Conservation (phyloP, 2,888 invertebrate genomes). For the Caenorhabditis sp. region DNA sequence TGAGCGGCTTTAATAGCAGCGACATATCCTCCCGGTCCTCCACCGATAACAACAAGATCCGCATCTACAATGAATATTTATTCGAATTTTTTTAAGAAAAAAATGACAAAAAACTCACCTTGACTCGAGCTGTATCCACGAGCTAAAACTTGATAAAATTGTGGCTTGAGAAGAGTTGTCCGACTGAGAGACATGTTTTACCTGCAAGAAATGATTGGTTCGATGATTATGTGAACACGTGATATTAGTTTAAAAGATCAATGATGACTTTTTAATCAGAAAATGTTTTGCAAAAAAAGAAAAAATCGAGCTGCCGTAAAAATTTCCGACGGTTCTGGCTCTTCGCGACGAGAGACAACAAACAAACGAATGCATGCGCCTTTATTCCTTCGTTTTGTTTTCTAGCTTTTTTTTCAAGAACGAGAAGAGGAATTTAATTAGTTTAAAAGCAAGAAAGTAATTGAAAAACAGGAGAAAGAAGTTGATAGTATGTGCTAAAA, state of each 20-base stretch:
- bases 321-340: conserved; percentile 41
- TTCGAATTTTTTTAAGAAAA: background rate
- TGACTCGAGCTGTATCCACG: conserved; percentile 46
- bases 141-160: conserved; percentile 41
- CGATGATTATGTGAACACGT: background rate
- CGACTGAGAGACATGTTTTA: conserved; percentile 38
- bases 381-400: background rate
- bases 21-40: conserved; percentile 98
- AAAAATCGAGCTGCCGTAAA: conserved; percentile 14
- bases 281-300: conserved; percentile 6
- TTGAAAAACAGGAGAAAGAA: too few species aligned
- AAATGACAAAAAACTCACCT: conserved; percentile 29
- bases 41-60: conserved; percentile 95
- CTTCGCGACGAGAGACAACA: conserved; percentile 22
- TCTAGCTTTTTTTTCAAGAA: background rate
- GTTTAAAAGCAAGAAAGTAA: background rate
- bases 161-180: conserved; percentile 39
- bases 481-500: too few species aligned
- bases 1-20: conserved; percentile 98
- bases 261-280: background rate
- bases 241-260: background rate
- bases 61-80: conserved; percentile 77
- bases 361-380: background rate
- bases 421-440: background rate
- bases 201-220: conserved; percentile 8